Evolutionary conservation across 2,888 invertebrate genomes (phyloP).

Genomic region (Luffia ferchaultella): DNA sequence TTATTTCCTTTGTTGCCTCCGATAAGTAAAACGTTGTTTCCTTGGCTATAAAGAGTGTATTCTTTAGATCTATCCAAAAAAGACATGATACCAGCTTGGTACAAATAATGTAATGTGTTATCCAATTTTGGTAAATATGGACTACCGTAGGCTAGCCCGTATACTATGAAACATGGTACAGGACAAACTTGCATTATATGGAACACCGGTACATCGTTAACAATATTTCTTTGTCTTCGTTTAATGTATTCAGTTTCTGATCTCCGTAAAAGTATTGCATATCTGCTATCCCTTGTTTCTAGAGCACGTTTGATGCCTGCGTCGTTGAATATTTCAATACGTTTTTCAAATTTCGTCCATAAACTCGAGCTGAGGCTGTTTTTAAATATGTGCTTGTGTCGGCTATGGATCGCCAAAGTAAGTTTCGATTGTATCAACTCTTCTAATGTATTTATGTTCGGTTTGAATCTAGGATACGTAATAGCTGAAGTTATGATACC

Average conservation of each 20-base stretch:
- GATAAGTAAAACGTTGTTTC: conserved; percentile 17
- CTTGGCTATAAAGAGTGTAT: conserved; percentile 22
- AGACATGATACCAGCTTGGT: conserved; percentile 58
- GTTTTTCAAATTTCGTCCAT: conserved; percentile 27
- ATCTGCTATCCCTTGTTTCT: conserved; percentile 40
- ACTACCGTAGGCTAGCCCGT: conserved; percentile 65
- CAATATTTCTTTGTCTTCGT: conserved; percentile 31
- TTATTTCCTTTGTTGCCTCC: conserved; percentile 35
- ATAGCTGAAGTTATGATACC: conserved; percentile 50
- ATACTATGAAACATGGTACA: conserved; percentile 63
- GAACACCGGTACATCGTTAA: conserved; percentile 47
- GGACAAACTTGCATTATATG: conserved; percentile 59
- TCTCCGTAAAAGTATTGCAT: conserved; percentile 56
- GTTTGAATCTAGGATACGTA: conserved; percentile 39
- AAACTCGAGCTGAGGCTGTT: conserved; percentile 28
- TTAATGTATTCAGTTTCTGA: conserved; percentile 39
- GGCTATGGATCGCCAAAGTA: conserved; percentile 41
- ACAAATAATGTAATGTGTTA: conserved; percentile 43
- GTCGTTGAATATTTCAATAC: conserved; percentile 42
- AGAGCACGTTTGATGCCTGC: conserved; percentile 36
- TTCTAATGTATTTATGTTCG: conserved; percentile 31
- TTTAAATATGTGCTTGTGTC: conserved; percentile 35
- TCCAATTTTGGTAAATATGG: conserved; percentile 59
- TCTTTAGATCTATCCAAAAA: conserved; percentile 43
- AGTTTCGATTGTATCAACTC: conserved; percentile 33